Base-by-base conservation (phyloP, 2,113 vertebrate genomes). In the Bufo gargarizans region DNA sequence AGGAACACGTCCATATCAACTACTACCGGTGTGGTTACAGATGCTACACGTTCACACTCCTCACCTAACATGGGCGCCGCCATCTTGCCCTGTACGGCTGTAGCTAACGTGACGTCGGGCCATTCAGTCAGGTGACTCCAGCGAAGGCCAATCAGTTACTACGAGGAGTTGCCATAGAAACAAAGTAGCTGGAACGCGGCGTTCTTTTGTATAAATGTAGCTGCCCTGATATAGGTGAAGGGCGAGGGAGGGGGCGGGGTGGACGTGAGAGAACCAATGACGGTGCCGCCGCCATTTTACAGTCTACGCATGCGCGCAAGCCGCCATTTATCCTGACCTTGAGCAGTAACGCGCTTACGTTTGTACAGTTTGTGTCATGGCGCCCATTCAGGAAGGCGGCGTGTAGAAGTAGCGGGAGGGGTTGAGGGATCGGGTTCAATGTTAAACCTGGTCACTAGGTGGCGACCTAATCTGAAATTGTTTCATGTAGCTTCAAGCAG, bases 31-130 rank as follows among this genome's bases (percentile, higher is more conserved):
- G 33, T 33, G 33, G 33, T 33, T 33, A 33, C 33, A 7, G 7
- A 17, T 45, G 19, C 71, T 33, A 45, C 22, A 81, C 20, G 5
- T 19, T 50, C 19, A 22, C 10, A 3, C 20, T 22, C 14, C 43
- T 76, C 49, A 88, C 87, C 80, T 50, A 88, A 3, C 71, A 84
- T 63, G 80, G 87, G 87, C 81, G 81, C 87, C 87, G 87, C 87
- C 87, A 88, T 88, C 72, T 88, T 84, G 19, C 63, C 20, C n/a
- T 4, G 45, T 1, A 2, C 33, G 6, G 3, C 13, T 16, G 6
- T 11, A n/a, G 33, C 19, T 47, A 7, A 74, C 71, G 11, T 56
- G 33, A 65, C 47, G 43, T 79, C 76, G 33, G 33, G 33, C 0
- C 33, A 55, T 16, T 53, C 43, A 17, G 58, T 67, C 58, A 79